These are phyloP conservation scores for Mustela nigripes DNA, from an alignment of 2,113 vertebrate genomes.

Conservation along the genomic window DNA sequence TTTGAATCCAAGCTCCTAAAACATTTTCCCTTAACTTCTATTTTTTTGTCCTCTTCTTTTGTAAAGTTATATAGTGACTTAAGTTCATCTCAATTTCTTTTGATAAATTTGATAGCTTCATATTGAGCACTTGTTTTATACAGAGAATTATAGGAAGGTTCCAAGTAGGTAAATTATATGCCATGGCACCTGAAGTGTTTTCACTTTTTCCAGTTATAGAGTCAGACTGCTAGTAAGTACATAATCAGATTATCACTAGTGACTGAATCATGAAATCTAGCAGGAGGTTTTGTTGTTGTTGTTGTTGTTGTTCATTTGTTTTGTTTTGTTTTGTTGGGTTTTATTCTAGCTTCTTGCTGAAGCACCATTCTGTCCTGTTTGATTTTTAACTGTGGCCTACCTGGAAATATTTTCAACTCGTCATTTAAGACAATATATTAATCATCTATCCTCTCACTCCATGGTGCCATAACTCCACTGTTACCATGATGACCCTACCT, in stretches of 20 bases:
- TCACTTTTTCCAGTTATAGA: conserved; percentile 9
- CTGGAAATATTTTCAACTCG: neutral
- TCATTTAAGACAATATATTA: neutral
- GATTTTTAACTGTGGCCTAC: neutral
- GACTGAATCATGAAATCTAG: neutral
- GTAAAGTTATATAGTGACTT: neutral
- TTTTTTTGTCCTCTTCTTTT: neutral
- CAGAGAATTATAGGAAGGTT: neutral
- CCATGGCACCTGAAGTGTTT: conserved; percentile 16
- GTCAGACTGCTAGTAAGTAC: neutral
- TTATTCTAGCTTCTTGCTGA: conserved; percentile 7
- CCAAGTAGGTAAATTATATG: neutral
- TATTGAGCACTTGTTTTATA: neutral
- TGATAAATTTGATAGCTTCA: conserved; percentile 17
- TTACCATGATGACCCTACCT: neutral
- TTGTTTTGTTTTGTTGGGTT: neutral
- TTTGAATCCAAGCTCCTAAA: neutral
- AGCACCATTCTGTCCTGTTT: neutral
- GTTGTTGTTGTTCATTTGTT: no score
- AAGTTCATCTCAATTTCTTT: neutral
- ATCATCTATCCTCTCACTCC: neutral
- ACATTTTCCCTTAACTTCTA: neutral
- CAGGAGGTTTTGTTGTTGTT: neutral
- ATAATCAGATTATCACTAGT: neutral
- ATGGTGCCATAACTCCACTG: neutral